Evolutionary conservation across 2,797 vertebrate genomes (phyloP).

Genomic region (Notolabrus celidotus): DNA sequence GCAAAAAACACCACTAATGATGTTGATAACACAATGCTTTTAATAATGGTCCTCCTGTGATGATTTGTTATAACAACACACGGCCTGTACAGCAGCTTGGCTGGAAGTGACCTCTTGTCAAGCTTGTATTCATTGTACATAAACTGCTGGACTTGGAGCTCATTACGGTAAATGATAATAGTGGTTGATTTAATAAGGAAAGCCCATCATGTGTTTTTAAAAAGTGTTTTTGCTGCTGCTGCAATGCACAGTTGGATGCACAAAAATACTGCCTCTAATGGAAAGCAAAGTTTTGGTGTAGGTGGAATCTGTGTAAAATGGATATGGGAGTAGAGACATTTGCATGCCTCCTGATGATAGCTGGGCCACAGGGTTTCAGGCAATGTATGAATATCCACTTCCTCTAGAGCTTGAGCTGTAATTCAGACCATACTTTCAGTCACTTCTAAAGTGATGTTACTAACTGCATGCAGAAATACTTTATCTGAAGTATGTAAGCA

Average conservation of each 20-base stretch:
- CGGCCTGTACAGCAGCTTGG: not conserved
- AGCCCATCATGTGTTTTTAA: not conserved
- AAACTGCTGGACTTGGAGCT: slow-evolving; percentile 2
- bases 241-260: not conserved
- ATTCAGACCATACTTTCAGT: slow-evolving; percentile 3
- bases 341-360: not conserved
- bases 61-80: not conserved
- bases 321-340: not conserved
- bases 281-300: not conserved
- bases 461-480: not conserved
- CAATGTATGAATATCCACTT: not conserved
- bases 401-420: slow-evolving; percentile 1
- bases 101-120: not conserved
- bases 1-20: slow-evolving; percentile 3
- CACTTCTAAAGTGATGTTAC: slow-evolving; percentile 5
- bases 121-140: not conserved
- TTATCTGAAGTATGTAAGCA: slow-evolving; percentile 17
- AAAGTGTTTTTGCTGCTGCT: not conserved
- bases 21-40: not conserved
- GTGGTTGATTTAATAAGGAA: not conserved
- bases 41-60: not conserved
- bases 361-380: not conserved
- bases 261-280: not conserved
- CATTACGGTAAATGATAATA: not conserved
- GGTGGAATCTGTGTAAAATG: slow-evolving; percentile 1